Base-by-base conservation (phyloP, 2,888 invertebrate genomes). In the Anthrax anthrax region DNA sequence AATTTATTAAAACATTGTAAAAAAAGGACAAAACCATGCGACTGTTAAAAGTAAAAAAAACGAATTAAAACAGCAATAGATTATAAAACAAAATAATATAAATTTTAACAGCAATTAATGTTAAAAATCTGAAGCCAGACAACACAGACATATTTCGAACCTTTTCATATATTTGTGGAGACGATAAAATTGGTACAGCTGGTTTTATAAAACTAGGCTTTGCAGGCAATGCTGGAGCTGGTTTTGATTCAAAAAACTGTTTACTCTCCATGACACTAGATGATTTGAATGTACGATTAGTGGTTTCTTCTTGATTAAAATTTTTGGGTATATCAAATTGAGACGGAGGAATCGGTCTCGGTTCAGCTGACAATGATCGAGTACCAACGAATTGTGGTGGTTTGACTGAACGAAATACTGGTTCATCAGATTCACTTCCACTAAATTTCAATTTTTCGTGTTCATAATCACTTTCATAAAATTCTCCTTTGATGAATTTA, bases 361-460 rank as follows among this genome's bases (percentile, higher is more conserved):
- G 70, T 49, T 76, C 76, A 17, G 72, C 72, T 1, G 76, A 75
- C 54, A 70, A 71, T 1, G 76, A 74, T 27, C 71, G 64, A 44
- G 66, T 62, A 6, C 59, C 53, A 4, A 61, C 53, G 2, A 51
- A 49, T 39, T 66, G 64, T 17, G 77, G 77, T 1, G 76, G 67
- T 50, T 69, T 65, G 0, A 77, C 76, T 50, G 69, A 70, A 32
- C 74, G 69, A 58, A 74, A 78, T 17, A 66, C 60, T 1, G 72
- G 72, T 51, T 79, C 80, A 54, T 80, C 80, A 14, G 71, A 75
- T 54, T 80, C 80, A 55, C 78, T 80, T 50, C 75, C 76, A 52
- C 72, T 76, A 27, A 75, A 76, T 51, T 75, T 74, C 75, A 77
- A 78, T 56, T 76, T 78, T 61, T 81, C 81, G 48, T 79, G 80